Evolutionary conservation across 2,797 vertebrate genomes (phyloP), one percentile per base, ranked within the genome.

Genomic region (Glossophaga mutica): DNA sequence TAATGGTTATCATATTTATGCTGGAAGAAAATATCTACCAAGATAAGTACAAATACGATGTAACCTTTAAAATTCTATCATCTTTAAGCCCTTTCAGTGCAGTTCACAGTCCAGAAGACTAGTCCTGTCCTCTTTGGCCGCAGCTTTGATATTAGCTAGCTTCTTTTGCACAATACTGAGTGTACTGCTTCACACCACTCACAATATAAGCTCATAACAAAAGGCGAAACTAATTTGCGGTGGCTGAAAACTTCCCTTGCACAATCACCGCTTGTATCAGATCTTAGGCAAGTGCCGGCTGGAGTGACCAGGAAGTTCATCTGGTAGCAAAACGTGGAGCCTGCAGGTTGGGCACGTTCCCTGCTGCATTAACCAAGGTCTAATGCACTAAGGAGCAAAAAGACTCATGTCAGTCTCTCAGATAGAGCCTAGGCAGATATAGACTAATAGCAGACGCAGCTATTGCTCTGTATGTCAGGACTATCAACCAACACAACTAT

Each of bases 321-420:
- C 97, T 73, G 96, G 97, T n/a, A 97, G 94, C 79, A 97, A 96
- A 93, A 98, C 95, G 52, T 97, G 97, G 68, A 98, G 97, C 93
- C 98, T 97, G 93, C 98, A 98, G 87, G 97, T 98, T 76, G 98
- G 98, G 83, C 97, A 98, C 3, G 97, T 98, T 74, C 98, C 95
- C 92, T 97, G 97, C 87, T 97, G 97, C 67, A 96, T 95, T 97
- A 98, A 87, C 98, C 98, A 98, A 46, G 97, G 97, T 96, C 96
- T 96, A 94, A 98, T 98, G 77, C 97, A 98, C 98, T 98, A 88
- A 46, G 57, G 34, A 96, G 84, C 57, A 96, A 96, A 97, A 95
- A 93, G 59, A 95, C 65, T 78, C 76, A 65, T 22, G 71, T 97
- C 59, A 91, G 83, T 92, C 71, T 73, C 57, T 90, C 73, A 96